A percentile compares a stretch with the other conserved stretches of the same genome.
Evolutionary conservation across 1,140 invertebrate genomes (phyloP).

Genomic region (Cherax quadricarinatus): DNA sequence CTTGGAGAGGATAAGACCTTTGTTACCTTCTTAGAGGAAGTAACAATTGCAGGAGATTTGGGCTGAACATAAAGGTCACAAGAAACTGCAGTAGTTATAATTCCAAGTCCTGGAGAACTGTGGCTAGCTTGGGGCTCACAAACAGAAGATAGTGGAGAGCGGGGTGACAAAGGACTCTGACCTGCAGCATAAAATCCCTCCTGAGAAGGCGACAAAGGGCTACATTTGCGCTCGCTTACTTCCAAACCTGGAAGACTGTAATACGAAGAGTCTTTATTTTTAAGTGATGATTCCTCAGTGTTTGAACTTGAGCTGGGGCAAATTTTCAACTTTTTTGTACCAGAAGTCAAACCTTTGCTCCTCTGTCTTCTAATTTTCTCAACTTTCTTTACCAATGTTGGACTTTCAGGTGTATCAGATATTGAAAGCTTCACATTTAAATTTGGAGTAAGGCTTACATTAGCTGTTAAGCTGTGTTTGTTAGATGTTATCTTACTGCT

Average conservation of each 20-base stretch:
- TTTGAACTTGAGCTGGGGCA: slow-evolving; percentile 62
- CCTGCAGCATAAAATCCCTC: slow-evolving; percentile 53
- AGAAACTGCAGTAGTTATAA: slow-evolving; percentile 52
- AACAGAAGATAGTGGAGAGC: slow-evolving; percentile 59
- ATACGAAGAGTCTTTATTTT: slow-evolving; percentile 47
- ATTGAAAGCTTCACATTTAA: slow-evolving; percentile 70
- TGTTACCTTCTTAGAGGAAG: slow-evolving; percentile 50
- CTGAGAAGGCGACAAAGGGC: slow-evolving; percentile 57
- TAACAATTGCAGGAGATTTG: slow-evolving; percentile 55
- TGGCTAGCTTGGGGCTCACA: slow-evolving; percentile 64
- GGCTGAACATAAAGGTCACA: slow-evolving; percentile 61
- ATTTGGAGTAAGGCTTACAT: slow-evolving; percentile 68
- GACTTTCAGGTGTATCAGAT: slow-evolving; percentile 65
- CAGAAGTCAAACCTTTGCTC: slow-evolving; percentile 64
- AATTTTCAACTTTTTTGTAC: slow-evolving; percentile 69
- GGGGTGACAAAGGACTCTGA: slow-evolving; percentile 57
- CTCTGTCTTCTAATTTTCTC: slow-evolving; percentile 68
- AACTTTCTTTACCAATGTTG: slow-evolving; percentile 69
- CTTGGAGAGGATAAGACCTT: slow-evolving; percentile 60
- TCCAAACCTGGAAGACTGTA: slow-evolving; percentile 60
- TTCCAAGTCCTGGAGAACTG: slow-evolving; percentile 54
- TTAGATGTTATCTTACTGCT: slow-evolving; percentile 65
- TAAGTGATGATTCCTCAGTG: slow-evolving; percentile 51
- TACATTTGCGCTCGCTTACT: slow-evolving; percentile 56
- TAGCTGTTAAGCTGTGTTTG: slow-evolving; percentile 69